Evolutionary conservation across 2,113 vertebrate species (phyloP), one percentile per base, ranked within the genome.

Genomic region (Forbesichthys agassizii): DNA sequence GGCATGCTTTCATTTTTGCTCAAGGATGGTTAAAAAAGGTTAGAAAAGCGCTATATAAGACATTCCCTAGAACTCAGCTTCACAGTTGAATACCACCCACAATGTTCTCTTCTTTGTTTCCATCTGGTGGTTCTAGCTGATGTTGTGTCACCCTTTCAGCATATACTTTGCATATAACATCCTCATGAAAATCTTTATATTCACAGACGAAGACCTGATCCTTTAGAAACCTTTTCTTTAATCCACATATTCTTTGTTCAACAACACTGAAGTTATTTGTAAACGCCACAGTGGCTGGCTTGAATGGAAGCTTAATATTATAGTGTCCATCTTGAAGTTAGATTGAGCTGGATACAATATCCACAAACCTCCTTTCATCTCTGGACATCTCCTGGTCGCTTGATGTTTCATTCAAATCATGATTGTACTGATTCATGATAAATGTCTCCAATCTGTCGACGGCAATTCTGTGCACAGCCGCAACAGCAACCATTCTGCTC

Each of bases 81-180:
- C 49, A 54, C 67, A 75, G 46, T 63, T 33, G 57, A 75, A 75
- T 5, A 75, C 69, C 12, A 63, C 73, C 13, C 73, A 20, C 5
- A 75, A 48, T n/a, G 59, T 62, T 33, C 49, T 18, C 42, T 62
- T 75, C 20, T 48, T 73, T 4, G 59, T 54, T 76, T 11, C 69
- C 69, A 13, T 5, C 16, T 11, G 20, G 27, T 27, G 27, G 27
- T 27, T 47, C 9, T 11, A 73, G 2, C 57, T 76, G 49, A 14
- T 73, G 49, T 16, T 61, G 5, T 3, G 68, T 60, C 1, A 62
- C 42, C 4, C 3, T 2, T 20, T 61, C 59, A 14, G 68, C 68
- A 62, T 70, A 70, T 0, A 48, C 59, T 10, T 62, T 61, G 8
- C 4, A 11, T 5, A 70, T 62, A 5, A 70, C 48, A 33, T 62